These are phyloP conservation scores for Gobiocypris rarus DNA, from an alignment of 2,113 vertebrate species.

Conservation along the genomic window DNA sequence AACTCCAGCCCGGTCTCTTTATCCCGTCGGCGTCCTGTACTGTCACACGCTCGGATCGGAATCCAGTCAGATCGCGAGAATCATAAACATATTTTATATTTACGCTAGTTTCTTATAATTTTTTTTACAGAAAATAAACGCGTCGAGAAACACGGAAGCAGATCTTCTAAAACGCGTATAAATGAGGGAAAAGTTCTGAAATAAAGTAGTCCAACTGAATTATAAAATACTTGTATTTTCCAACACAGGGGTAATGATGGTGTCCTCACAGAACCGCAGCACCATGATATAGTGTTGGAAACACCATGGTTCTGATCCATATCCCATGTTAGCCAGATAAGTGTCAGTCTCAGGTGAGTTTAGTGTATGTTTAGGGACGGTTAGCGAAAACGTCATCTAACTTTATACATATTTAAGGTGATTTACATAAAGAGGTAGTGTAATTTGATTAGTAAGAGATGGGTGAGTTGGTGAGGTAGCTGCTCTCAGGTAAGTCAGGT, in stretches of 20 bases:
- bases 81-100: too few relatives aligned
- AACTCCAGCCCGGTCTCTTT: constrained; percentile 3
- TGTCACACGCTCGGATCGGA: background rate
- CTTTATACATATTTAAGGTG: too few relatives aligned
- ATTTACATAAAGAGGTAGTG: too few relatives aligned
- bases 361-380: too few relatives aligned
- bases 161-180: background rate
- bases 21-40: background rate
- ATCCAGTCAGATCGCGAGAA: background rate
- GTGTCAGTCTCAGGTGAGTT: too few relatives aligned
- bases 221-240: background rate
- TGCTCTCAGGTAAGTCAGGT: background rate
- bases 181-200: background rate
- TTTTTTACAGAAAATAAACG: background rate
- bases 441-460: too few relatives aligned
- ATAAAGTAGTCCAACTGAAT: background rate
- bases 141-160: background rate
- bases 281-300: background rate
- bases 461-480: background rate
- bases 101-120: too few relatives aligned
- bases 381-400: too few relatives aligned
- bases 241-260: background rate
- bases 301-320: background rate
- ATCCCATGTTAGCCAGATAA: too few relatives aligned
- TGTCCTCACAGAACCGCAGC: background rate